phyloP scores from a whole-genome alignment of 2,888 invertebrate genomes.

The Tubulanus polymorphus region DNA sequence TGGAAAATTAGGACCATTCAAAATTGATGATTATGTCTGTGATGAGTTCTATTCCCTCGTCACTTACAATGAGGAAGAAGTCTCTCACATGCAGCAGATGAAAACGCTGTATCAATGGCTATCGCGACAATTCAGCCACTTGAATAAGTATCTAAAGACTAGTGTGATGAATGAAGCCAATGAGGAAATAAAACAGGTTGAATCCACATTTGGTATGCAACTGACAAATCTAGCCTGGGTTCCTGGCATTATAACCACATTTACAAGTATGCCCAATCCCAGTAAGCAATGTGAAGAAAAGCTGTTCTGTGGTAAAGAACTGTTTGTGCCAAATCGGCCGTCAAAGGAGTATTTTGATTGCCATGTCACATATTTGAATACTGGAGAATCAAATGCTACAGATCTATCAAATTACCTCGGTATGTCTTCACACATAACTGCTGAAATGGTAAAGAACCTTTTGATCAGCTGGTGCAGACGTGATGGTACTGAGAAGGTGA shows the following conservation, averaged over 20 bases:
- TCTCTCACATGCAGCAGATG: conserved; percentile 29
- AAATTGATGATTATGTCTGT: conserved; percentile 34
- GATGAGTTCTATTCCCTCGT: conserved; percentile 36
- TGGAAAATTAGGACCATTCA: conserved; percentile 18
- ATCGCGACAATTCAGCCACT: too few relatives aligned
- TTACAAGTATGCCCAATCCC: too few relatives aligned
- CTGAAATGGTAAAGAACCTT: conserved; percentile 26
- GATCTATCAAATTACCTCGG: conserved; percentile 31
- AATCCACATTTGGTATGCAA: conserved; percentile 36
- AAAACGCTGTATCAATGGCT: conserved; percentile 25
- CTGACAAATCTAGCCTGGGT: conserved; percentile 35
- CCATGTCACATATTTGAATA: conserved; percentile 36
- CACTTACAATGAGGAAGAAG: conserved; percentile 14
- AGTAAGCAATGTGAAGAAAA: neutral
- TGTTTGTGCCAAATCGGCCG: conserved; percentile 20
- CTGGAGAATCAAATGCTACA: conserved; percentile 17
- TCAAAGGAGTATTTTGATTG: conserved; percentile 29
- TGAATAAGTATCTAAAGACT: conserved; percentile 19
- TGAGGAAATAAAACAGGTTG: conserved; percentile 22
- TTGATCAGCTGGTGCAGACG: conserved; percentile 32
- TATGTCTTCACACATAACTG: conserved; percentile 26
- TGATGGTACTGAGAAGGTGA: neutral
- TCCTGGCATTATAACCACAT: conserved; percentile 26
- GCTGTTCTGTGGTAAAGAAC: neutral
- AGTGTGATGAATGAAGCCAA: conserved; percentile 23